Evolutionary conservation across 2,888 invertebrate genomes (phyloP).

Genomic region (Amblyteles armatorius): DNA sequence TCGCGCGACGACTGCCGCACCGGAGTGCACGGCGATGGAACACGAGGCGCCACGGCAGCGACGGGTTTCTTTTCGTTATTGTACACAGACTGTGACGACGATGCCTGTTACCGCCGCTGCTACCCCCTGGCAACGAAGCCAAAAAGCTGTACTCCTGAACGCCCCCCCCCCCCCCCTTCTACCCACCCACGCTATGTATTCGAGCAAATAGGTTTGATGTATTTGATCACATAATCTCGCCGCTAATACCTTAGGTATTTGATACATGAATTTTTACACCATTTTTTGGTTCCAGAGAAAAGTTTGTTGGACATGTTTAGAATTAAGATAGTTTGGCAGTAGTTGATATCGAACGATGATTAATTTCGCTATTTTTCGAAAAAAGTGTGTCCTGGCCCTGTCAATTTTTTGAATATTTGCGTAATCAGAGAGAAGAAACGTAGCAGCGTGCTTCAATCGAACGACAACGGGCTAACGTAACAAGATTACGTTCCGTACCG

Average conservation of each 20-base stretch:
- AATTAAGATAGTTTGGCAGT: too few relatives aligned
- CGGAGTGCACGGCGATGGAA: not conserved
- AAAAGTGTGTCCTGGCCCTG: not conserved
- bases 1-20: constrained; percentile 46
- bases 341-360: too few relatives aligned
- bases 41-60: constrained; percentile 43
- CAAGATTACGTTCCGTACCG: not conserved
- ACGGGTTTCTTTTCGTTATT: constrained; percentile 83
- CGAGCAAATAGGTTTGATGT: constrained; percentile 29
- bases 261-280: not conserved
- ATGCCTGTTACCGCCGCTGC: constrained; percentile 61
- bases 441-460: not conserved
- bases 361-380: too few relatives aligned
- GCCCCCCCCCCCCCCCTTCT: not conserved
- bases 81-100: constrained; percentile 76
- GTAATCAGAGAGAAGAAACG: not conserved
- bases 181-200: not conserved
- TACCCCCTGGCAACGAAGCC: constrained; percentile 66
- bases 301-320: too few relatives aligned
- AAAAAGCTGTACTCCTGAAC: constrained; percentile 45
- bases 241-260: constrained; percentile 2
- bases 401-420: constrained; percentile 15
- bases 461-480: not conserved
- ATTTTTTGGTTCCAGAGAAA: too few relatives aligned
- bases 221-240: constrained; percentile 15